Evolutionary conservation across 30 jellyfish, hydroid and myxozoan genomes (phyloP).

Genomic region (Turritopsis dohrnii): DNA sequence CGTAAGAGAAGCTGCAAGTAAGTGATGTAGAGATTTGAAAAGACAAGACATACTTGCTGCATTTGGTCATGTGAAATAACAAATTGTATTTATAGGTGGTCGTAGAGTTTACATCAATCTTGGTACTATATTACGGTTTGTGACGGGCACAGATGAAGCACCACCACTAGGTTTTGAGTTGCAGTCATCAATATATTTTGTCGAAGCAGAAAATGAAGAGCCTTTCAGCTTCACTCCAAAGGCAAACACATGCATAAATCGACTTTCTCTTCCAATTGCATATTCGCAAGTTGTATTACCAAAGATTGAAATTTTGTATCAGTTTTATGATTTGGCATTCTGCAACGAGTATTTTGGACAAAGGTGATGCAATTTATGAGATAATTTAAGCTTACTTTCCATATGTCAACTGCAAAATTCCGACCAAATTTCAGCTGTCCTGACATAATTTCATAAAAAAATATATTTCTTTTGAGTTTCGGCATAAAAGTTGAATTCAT

Average conservation of each 20-base stretch:
- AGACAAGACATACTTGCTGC: background rate
- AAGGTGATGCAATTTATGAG: background rate
- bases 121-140: background rate
- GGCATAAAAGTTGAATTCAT: too few relatives aligned
- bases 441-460: too few relatives aligned
- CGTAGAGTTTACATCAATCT: background rate
- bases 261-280: background rate
- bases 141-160: background rate
- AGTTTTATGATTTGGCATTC: background rate
- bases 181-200: background rate
- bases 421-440: too few relatives aligned
- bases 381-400: background rate
- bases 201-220: background rate
- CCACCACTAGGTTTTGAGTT: background rate
- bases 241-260: background rate
- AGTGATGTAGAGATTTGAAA: background rate
- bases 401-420: too few relatives aligned
- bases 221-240: background rate
- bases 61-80: too few relatives aligned
- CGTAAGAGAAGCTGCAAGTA: background rate
- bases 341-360: background rate
- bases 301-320: background rate
- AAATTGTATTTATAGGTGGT: background rate
- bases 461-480: too few relatives aligned
- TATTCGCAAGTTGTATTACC: background rate